Evolutionary conservation across 2,888 invertebrate species (phyloP), one percentile per base, ranked within the genome.

Genomic region (Eupithecia dodoneata): DNA sequence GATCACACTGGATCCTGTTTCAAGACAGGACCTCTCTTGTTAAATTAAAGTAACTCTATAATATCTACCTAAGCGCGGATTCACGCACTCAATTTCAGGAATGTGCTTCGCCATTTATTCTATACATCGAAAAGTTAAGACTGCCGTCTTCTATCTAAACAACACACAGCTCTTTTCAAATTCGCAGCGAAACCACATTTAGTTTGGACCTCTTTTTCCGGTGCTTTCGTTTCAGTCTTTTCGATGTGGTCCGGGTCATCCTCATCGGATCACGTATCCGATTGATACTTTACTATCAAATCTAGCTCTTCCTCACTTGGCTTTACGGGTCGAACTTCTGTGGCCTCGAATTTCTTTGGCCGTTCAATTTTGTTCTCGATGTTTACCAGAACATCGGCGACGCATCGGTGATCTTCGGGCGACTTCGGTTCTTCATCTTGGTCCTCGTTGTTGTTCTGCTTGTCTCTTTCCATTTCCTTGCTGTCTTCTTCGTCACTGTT

Each of bases 211-310:
- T 93, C 93, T 78, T 84, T 87, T 78, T 89, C 86, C 82, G 88
- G 81, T 84, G 85, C 83, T 77, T 86, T 87, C 73, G 83, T 83
- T 84, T 93, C 94, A 92, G 92, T 93, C 92, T 93, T 93, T 81
- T 85, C 86, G 81, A 82, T 87, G 82, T 86, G 87, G 83, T 86
- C 88, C 81, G 84, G 84, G 80, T 87, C 89, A 74, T 86, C 88
- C 81, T 92, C 94, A 78, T 94, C 94, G 95, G 95, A 95, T 95
- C 95, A 95, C 93, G 95, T 95, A 87, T 95, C 94, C 85, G 94
- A 88, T 75, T 92, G 94, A 73, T 95, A 95, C 82, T 93, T 95
- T 69, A 93, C 94, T 76, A 95, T 95, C 82, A 95, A 88, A 86
- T 95, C 93, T 83, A 95, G 85, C 84, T 95, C 95, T 78, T 94